These are phyloP conservation scores for Drosophila varians DNA, from an alignment of 1,140 invertebrate species.

Conservation along the genomic window DNA sequence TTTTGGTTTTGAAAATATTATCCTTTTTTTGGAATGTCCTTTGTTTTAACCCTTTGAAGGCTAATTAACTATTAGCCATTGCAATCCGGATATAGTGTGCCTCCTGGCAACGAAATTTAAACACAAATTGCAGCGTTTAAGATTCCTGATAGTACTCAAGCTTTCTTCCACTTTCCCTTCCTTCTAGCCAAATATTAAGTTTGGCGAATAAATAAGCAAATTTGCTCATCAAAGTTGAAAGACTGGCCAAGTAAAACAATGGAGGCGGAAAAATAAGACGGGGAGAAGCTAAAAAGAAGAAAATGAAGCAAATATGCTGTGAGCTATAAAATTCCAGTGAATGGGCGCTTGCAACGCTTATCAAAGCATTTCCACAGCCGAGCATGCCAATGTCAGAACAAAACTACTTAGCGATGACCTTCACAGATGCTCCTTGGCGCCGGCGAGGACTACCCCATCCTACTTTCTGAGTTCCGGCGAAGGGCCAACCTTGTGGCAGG, in stretches of 20 bases:
- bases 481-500: neutral
- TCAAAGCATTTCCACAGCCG: conserved; percentile 41
- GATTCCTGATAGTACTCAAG: neutral
- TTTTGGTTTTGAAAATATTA: too few relatives aligned
- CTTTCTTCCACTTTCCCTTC: too few relatives aligned
- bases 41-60: too few relatives aligned
- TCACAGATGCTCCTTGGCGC: conserved; percentile 10
- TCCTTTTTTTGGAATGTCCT: too few relatives aligned
- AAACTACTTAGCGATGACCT: conserved; percentile 55
- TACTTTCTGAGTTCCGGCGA: neutral
- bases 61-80: neutral
- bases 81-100: neutral
- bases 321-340: conserved; percentile 41
- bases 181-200: neutral
- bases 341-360: conserved; percentile 34
- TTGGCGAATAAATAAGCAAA: conserved; percentile 31
- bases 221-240: conserved; percentile 15
- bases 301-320: conserved; percentile 32
- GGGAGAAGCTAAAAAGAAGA: neutral
- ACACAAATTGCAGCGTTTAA: conserved; percentile 2
- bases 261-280: neutral
- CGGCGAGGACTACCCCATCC: neutral
- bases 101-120: neutral
- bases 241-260: conserved; percentile 23
- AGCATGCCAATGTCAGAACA: conserved; percentile 46